Base-by-base conservation (phyloP, 2,888 invertebrate genomes). In the Hanleya hanleyi region DNA sequence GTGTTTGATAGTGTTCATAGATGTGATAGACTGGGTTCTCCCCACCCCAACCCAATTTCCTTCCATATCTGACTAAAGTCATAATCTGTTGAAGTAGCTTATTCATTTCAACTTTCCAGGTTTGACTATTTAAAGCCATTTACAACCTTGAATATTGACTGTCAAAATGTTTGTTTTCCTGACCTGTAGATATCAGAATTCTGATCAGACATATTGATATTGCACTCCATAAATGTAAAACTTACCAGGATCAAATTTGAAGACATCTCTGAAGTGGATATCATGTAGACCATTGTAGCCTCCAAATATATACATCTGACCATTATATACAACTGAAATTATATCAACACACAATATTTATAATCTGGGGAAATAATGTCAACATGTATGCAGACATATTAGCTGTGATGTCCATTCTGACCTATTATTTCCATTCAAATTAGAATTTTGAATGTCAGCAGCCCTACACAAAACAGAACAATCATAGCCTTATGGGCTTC, bases 291-390 rank as follows among this genome's bases (percentile, higher is more conserved):
- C 95, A 91, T 97, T 96, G 88, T 94, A 97, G 36, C 97, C 97
- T 67, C 97, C 97, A 91, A 97, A 97, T 76, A 97, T 94, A 88
- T 95, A 97, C 92, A 97, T 94, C 83, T 93, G 92, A 32, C 93
- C 93, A 79, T 94, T 93, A 88, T 95, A 93, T 6, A 94, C 91
- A 94, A 96, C 96, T 96, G 91, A 72, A 94, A 93, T 78, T 80
- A 79, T 47, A 73, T 71, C 69, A 74, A 51, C 64, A 68, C 64
- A 61, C 38, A 69, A n/a, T 26, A n/a, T 65, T 32, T 1, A 26
- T 33, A 32, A 26, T 36, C 2, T 32, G 29, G 29, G 9, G 7
- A n/a, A n/a, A n/a, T n/a, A 41, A 18, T 41, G 18, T 41, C 9
- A 12, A 41, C 41, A 41, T 41, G 41, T 41, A 41, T 18, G 18